Percentiles rank a stretch among this genome's conserved stretches.
Conservation (phyloP, 2,888 invertebrate species). For the Notodonta dromedarius region DNA sequence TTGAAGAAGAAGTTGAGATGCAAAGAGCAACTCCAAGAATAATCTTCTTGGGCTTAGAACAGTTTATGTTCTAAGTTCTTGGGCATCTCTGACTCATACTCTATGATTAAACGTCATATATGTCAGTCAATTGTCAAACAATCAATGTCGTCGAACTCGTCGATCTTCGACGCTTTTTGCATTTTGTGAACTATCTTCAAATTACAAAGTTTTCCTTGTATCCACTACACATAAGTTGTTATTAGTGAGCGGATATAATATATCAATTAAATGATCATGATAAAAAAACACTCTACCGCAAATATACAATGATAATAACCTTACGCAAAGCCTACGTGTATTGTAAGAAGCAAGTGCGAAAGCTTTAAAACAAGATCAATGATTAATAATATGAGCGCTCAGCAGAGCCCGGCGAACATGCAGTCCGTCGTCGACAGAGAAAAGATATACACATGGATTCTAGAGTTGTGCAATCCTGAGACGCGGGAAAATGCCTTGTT, state of each 20-base stretch:
- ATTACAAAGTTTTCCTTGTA: neutral
- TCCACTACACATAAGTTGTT: neutral
- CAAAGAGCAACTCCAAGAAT: too few species aligned
- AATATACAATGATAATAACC: slow-evolving; percentile 40
- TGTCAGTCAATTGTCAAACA: too few species aligned
- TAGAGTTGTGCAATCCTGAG: slow-evolving; percentile 96
- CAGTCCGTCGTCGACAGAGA: slow-evolving; percentile 92
- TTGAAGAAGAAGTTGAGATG: too few species aligned
- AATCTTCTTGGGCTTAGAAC: too few species aligned
- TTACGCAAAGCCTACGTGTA: slow-evolving; percentile 41
- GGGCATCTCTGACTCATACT: too few species aligned
- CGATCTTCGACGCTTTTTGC: neutral
- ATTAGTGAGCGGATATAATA: neutral
- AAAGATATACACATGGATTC: slow-evolving; percentile 96
- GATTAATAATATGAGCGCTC: slow-evolving; percentile 88
- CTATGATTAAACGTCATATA: too few species aligned
- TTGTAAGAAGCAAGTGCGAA: slow-evolving; percentile 44
- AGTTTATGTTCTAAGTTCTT: too few species aligned
- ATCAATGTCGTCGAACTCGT: too few species aligned
- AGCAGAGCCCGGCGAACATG: slow-evolving; percentile 90
- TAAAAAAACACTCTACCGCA: slow-evolving; percentile 4
- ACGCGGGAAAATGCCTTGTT: slow-evolving; percentile 98
- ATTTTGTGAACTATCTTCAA: neutral
- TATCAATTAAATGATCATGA: neutral
- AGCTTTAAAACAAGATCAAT: slow-evolving; percentile 48